Evolutionary conservation across 2,113 vertebrate genomes (phyloP).

Genomic region (Felis catus): F.catus_Fca126_mat1.0 CM031421.1:60760001-60760500

Average conservation of each 20-base stretch:
- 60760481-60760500: background rate
- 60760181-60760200: background rate
- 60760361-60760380: background rate
- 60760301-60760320: background rate
- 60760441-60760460: background rate
- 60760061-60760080: background rate
- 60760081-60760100: background rate
- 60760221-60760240: background rate
- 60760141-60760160: background rate
- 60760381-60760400: background rate
- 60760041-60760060: background rate
- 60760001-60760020: background rate
- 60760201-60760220: background rate
- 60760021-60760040: background rate
- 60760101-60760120: background rate
- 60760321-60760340: background rate
- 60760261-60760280: background rate
- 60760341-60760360: background rate
- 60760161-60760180: background rate
- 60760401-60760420: background rate
- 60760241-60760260: background rate
- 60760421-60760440: background rate
- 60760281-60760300: background rate
- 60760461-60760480: background rate
- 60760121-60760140: background rate